These are phyloP conservation scores for Urocynchramus pylzowi DNA, from an alignment of 2,113 vertebrate species.

Conservation along the genomic window DNA sequence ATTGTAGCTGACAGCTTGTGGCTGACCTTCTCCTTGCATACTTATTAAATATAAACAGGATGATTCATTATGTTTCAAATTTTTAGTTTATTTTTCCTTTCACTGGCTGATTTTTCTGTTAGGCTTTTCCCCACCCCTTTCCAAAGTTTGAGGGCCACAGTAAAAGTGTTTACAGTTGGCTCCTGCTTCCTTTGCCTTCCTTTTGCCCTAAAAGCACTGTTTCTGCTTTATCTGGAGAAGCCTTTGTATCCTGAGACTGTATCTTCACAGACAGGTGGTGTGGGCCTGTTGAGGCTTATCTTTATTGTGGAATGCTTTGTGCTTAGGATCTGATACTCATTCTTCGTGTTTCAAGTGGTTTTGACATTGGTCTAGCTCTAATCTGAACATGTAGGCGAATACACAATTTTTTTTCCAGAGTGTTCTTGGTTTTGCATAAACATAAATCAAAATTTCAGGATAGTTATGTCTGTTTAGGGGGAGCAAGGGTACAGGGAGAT, in stretches of 20 bases:
- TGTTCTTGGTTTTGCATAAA: neutral
- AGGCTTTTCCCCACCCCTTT: neutral
- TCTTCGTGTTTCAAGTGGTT: neutral
- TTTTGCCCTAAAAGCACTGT: neutral
- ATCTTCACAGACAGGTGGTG: neutral
- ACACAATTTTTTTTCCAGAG: neutral
- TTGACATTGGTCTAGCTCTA: neutral
- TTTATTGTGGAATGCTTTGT: neutral
- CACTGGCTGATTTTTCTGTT: neutral
- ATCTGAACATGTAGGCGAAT: neutral
- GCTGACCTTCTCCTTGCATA: conserved; percentile 21
- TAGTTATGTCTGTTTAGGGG: neutral
- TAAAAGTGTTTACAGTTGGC: neutral
- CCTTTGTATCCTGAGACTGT: neutral
- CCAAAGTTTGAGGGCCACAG: neutral
- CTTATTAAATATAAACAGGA: neutral
- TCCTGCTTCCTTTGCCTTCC: neutral
- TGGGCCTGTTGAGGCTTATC: neutral
- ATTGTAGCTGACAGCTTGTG: conserved; percentile 36
- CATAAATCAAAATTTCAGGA: neutral
- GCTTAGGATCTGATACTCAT: neutral
- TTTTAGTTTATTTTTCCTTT: neutral
- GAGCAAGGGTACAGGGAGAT: neutral
- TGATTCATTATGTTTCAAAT: neutral
- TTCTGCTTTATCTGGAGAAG: neutral